Conservation (phyloP, 2,888 invertebrate genomes). For the Gymnoscelis rufifasciata region DNA sequence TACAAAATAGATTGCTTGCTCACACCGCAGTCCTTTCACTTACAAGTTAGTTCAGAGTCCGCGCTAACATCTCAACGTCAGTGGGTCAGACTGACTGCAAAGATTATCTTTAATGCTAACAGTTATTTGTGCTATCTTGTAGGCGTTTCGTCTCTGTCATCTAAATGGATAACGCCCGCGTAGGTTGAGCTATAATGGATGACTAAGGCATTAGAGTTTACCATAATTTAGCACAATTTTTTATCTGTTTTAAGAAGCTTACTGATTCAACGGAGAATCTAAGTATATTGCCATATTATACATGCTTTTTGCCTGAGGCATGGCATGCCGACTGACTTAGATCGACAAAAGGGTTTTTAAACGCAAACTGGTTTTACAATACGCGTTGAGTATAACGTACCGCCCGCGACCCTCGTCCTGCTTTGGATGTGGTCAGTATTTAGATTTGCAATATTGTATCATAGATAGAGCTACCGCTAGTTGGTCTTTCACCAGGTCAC, state of each 20-base stretch:
- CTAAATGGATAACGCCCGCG: conserved; percentile 39
- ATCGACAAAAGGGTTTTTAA: conserved; percentile 53
- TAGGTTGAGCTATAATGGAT: conserved; percentile 35
- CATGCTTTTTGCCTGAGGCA: conserved; percentile 32
- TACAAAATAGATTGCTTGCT: background rate
- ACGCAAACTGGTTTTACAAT: conserved; percentile 63
- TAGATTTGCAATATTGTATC: conserved; percentile 26
- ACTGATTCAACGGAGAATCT: too few species aligned
- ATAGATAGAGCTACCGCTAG: background rate
- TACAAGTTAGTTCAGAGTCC: conserved; percentile 1
- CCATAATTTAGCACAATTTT: background rate
- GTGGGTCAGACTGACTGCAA: conserved; percentile 7
- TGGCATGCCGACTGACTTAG: conserved; percentile 47
- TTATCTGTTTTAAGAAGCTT: too few species aligned
- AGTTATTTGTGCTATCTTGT: conserved; percentile 8
- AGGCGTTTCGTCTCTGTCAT: conserved; percentile 34
- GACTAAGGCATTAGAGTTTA: conserved; percentile 42
- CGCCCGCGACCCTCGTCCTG: conserved; percentile 28
- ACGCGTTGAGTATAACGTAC: conserved; percentile 38
- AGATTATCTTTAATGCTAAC: conserved; percentile 1
- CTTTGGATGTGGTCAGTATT: conserved; percentile 27
- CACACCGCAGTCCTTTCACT: conserved; percentile 2
- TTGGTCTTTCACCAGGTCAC: background rate
- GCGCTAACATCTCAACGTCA: background rate
- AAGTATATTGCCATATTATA: too few species aligned